Percentiles rank a stretch among this genome's conserved stretches.
phyloP scores from a whole-genome alignment of 2,888 invertebrate genomes.

The Perithous albicinctus region DNA sequence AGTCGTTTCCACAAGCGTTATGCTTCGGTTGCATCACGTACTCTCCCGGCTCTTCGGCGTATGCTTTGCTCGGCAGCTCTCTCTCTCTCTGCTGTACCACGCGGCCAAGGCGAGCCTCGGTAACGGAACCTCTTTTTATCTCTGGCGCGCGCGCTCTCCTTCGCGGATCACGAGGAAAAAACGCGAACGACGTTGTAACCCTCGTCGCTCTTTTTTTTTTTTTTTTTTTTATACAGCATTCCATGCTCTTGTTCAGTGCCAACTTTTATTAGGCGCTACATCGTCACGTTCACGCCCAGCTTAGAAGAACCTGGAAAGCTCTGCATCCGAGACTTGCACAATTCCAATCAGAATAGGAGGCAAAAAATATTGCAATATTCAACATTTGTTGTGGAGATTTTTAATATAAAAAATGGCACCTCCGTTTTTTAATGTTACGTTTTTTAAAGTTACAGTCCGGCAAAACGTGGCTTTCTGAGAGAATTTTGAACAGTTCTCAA shows the following conservation, averaged over 20 bases:
- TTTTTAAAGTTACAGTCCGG: no score
- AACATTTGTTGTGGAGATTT: neutral
- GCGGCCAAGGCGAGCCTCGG: conserved; percentile 54
- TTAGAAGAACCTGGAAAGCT: neutral
- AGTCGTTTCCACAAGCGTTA: conserved; percentile 65
- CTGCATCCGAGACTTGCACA: neutral
- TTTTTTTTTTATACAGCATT: conserved; percentile 54
- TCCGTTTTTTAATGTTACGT: no score
- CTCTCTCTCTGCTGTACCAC: no score
- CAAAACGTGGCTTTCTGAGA: no score
- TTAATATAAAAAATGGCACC: no score
- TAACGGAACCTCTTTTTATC: conserved; percentile 69
- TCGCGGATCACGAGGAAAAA: conserved; percentile 42
- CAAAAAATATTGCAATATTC: neutral
- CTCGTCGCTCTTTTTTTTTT: conserved; percentile 27
- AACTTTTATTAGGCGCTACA: neutral
- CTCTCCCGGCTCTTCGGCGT: conserved; percentile 21
- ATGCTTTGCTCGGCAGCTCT: conserved; percentile 8
- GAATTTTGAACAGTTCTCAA: no score
- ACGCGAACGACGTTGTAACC: conserved; percentile 40
- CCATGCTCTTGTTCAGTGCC: conserved; percentile 33
- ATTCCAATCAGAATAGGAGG: neutral
- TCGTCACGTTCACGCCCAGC: neutral
- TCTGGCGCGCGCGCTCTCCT: conserved; percentile 61
- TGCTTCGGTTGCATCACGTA: conserved; percentile 74